These are phyloP conservation scores for Bruchidius siliquastri DNA, from an alignment of 2,888 invertebrate species.

Conservation along the genomic window DNA sequence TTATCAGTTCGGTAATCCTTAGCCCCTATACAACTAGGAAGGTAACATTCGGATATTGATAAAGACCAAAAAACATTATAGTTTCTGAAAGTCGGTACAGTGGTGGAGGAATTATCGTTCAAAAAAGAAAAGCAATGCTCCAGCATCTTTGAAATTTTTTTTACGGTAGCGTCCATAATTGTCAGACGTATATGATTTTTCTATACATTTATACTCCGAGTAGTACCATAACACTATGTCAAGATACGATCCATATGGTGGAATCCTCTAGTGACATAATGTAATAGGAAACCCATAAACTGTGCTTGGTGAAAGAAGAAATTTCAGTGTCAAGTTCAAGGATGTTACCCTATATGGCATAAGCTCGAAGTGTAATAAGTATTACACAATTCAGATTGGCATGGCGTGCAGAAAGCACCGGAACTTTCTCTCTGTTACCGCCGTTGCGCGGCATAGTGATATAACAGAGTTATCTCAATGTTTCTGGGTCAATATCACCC, in stretches of 20 bases:
- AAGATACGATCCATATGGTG: neutral
- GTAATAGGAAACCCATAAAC: neutral
- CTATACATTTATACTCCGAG: too few species aligned
- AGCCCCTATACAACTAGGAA: too few species aligned
- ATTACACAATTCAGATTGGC: neutral
- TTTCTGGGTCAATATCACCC: conserved; percentile 35
- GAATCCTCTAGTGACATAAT: neutral
- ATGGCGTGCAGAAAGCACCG: neutral
- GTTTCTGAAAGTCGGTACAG: too few species aligned
- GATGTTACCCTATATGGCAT: neutral
- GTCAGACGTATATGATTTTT: too few species aligned
- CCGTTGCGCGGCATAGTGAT: conserved; percentile 3
- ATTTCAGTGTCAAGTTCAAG: neutral
- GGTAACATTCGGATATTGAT: too few species aligned
- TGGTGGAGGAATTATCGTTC: too few species aligned
- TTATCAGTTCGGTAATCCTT: too few species aligned
- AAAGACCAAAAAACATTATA: too few species aligned
- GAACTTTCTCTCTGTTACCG: neutral
- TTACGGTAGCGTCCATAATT: too few species aligned
- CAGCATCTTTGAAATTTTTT: too few species aligned
- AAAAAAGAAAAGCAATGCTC: too few species aligned
- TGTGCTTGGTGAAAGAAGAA: neutral
- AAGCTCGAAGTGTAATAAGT: neutral
- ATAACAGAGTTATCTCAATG: conserved; percentile 26
- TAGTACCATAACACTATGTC: too few species aligned